Percentiles rank a stretch among this genome's conserved stretches.
These are phyloP conservation scores for Drosophila formosana DNA, from an alignment of 2,888 invertebrate species.

Conservation along the genomic window DNA sequence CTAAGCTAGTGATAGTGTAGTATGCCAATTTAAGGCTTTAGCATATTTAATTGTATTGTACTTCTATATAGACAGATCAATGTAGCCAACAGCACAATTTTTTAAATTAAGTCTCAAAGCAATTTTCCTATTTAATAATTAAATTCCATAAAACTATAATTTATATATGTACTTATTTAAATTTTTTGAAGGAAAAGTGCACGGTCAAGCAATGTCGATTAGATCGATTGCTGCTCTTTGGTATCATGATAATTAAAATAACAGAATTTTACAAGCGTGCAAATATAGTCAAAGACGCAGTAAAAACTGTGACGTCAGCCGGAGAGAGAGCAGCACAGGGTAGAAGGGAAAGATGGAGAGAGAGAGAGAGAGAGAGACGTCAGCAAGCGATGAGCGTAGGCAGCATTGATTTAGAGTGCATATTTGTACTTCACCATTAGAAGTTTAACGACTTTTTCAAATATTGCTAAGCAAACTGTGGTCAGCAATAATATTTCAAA, in stretches of 20 bases:
- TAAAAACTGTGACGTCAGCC: constrained; percentile 63
- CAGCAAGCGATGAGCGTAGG: constrained; percentile 60
- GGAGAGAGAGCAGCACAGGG: not conserved
- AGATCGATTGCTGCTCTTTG: not conserved
- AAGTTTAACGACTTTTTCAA: not conserved
- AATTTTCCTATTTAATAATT: no score
- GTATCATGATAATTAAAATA: constrained; percentile 63
- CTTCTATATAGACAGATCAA: no score
- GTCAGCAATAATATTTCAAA: not conserved
- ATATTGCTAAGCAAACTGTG: not conserved
- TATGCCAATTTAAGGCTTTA: not conserved
- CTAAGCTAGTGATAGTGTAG: not conserved
- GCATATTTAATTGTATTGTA: not conserved
- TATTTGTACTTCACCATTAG: not conserved
- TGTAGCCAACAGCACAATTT: no score
- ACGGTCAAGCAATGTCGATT: not conserved
- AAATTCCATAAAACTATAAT: not conserved
- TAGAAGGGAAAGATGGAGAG: not conserved
- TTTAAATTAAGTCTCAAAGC: no score
- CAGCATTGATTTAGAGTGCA: constrained; percentile 8
- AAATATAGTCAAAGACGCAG: constrained; percentile 54
- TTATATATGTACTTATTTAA: no score
- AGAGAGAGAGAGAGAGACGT: constrained; percentile 10
- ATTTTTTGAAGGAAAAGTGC: not conserved
- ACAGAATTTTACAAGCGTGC: constrained; percentile 35